A percentile compares a stretch with the other conserved stretches of the same genome.
These are phyloP conservation scores for Drosophila pseudoobscura DNA, from an alignment of 1,140 invertebrate genomes.

Conservation along the genomic window DNA sequence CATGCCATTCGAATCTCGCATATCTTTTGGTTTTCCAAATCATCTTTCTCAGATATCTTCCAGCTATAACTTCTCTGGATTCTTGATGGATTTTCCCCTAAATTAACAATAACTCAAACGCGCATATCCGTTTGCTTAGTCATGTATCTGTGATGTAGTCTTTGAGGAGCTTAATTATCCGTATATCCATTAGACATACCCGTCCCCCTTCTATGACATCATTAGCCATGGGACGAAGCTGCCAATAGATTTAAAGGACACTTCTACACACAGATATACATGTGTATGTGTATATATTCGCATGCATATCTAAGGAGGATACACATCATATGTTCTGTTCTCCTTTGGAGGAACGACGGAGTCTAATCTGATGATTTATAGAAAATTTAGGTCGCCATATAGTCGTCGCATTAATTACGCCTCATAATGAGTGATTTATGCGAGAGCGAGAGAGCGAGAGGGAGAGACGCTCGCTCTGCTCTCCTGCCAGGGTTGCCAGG, in stretches of 20 bases:
- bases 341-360: slow-evolving; percentile 20
- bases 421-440: slow-evolving; percentile 54
- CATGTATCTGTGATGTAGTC: no score
- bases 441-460: slow-evolving; percentile 4
- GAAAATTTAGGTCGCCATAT: slow-evolving; percentile 49
- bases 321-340: slow-evolving; percentile 32
- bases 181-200: slow-evolving; percentile 11
- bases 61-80: no score
- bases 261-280: not conserved
- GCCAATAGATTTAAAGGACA: slow-evolving; percentile 39
- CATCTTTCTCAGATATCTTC: no score
- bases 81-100: no score
- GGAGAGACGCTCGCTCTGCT: no score
- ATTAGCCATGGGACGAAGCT: slow-evolving; percentile 14
- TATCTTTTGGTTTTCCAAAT: no score
- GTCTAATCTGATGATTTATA: slow-evolving; percentile 53
- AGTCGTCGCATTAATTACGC: slow-evolving; percentile 54
- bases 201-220: slow-evolving; percentile 8
- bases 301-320: no score
- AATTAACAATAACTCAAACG: no score
- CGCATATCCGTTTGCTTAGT: no score
- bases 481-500: no score
- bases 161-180: slow-evolving; percentile 12
- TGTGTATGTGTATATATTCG: no score
- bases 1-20: no score